Evolutionary conservation across 2,797 vertebrate species (phyloP), one percentile per base, ranked within the genome.

Genomic region (Antennarius maculatus): DNA sequence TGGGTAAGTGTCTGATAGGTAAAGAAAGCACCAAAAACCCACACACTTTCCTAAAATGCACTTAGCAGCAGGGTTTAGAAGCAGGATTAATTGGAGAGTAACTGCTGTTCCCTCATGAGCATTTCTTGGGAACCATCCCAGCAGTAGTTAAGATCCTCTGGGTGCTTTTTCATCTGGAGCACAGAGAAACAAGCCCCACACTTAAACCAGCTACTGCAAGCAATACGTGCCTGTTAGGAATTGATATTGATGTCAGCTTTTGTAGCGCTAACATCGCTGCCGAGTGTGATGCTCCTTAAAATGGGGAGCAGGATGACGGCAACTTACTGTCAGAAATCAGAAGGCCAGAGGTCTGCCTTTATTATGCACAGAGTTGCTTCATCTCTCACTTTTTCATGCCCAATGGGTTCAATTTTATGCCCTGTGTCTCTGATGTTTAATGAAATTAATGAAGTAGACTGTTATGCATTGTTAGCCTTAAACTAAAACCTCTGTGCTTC

Each of bases 31-130:
- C n/a, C 16, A 49, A 13, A 11, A 16, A 18, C 34, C 34, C 55
- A 82, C 64, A 58, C 58, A 46, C 23, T 14, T 29, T 1, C 51
- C 7, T n/a, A 63, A 46, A 59, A 64, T 74, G 66, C 56, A 53
- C 50, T 69, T 27, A 3, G 71, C 63, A 51, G 54, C 59, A 45
- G 37, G 80, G 59, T 84, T 80, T 78, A 80, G 79, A 68, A 74
- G 83, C 71, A 76, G 83, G 86, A 87, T 88, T 89, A 88, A 90
- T 88, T 88, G 80, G 78, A 77, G 79, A 86, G 71, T 82, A 83
- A 82, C 75, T 80, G 79, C 49, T 73, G 79, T 76, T 89, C 84
- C 86, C 88, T 87, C 76, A 73, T 83, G 80, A 89, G 87, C 83
- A 77, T 86, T 86, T 81, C 83, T 79, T 85, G 81, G 84, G 86